Conservation (phyloP, 2,888 invertebrate genomes). For the Eilema depressum region DNA sequence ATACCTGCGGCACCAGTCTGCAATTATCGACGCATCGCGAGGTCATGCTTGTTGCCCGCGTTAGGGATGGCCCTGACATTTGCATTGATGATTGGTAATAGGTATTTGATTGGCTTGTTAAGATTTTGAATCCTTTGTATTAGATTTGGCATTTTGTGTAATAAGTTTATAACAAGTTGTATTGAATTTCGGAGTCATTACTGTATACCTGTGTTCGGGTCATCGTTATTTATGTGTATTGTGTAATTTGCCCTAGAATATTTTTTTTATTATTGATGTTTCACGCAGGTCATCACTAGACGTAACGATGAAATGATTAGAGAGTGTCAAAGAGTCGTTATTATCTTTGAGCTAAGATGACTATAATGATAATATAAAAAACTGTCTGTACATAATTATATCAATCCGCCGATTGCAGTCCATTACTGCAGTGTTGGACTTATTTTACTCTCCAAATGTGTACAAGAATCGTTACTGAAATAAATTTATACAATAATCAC, state of each 20-base stretch:
- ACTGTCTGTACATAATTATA: no score
- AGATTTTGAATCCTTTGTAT: not conserved
- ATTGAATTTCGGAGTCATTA: not conserved
- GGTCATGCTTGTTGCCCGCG: constrained; percentile 31
- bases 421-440: not conserved
- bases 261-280: no score
- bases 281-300: no score
- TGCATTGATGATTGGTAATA: not conserved
- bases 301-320: no score
- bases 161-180: not conserved
- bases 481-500: not conserved
- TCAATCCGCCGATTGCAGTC: not conserved
- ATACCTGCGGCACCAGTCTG: constrained; percentile 29
- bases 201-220: not conserved
- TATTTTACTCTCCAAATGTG: no score
- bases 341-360: no score
- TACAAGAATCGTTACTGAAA: no score
- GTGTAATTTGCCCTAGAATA: no score
- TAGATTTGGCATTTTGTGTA: not conserved
- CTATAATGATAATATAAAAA: no score
- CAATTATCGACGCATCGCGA: constrained; percentile 45
- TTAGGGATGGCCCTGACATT: constrained; percentile 33
- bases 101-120: not conserved
- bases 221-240: not conserved
- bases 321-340: no score